These are phyloP conservation scores for Fulmarus glacialis DNA, from an alignment of 2,113 vertebrate species.

Conservation along the genomic window DNA sequence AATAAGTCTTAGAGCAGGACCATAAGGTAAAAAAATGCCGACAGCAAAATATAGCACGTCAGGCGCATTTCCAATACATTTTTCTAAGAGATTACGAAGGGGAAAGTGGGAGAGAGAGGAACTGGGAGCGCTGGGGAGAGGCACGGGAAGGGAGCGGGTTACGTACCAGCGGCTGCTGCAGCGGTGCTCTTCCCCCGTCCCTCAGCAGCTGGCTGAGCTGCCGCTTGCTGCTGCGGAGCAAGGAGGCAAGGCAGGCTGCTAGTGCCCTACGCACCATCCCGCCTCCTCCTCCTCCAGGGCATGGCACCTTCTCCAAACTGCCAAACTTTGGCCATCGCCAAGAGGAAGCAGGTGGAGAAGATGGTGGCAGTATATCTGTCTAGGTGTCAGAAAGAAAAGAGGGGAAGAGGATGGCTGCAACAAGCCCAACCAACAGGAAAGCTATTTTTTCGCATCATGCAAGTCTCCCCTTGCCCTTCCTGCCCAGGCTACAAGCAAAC, in stretches of 20 bases:
- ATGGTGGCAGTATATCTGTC: no score
- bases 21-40: not conserved
- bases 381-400: not conserved
- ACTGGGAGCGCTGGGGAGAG: not conserved
- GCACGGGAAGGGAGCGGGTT: not conserved
- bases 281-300: not conserved
- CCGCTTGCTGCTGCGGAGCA: not conserved
- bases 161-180: not conserved
- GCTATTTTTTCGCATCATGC: not conserved
- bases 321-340: not conserved
- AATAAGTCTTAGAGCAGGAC: not conserved
- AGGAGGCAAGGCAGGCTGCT: not conserved
- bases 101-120: not conserved
- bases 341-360: not conserved
- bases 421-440: not conserved
- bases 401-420: not conserved
- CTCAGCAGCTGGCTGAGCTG: not conserved
- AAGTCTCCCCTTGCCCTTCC: not conserved
- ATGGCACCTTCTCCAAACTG: not conserved
- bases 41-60: not conserved
- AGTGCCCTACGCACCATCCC: not conserved
- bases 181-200: not conserved
- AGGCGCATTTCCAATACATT: not conserved
- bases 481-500: not conserved
- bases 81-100: not conserved